A percentile compares a stretch with the other conserved stretches of the same genome.
These are phyloP conservation scores for Trachurus trachurus DNA, from an alignment of 2,797 vertebrate species.

Conservation along the genomic window DNA sequence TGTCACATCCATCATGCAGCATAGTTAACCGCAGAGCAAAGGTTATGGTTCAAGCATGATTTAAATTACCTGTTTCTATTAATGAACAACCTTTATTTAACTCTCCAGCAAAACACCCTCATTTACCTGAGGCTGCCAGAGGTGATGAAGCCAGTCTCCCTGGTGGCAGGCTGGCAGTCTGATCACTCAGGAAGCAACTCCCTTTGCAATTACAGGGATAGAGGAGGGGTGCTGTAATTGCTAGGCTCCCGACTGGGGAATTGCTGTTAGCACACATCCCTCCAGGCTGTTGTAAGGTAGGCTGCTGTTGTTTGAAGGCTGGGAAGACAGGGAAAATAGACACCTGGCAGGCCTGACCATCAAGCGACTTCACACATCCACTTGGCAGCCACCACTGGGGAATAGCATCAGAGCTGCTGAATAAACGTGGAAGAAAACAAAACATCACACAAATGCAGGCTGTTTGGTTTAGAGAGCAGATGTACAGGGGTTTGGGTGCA, in stretches of 20 bases:
- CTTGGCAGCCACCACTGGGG: constrained; percentile 60
- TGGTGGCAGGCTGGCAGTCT: constrained; percentile 71
- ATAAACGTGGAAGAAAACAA: constrained; percentile 55
- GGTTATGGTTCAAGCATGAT: constrained; percentile 53
- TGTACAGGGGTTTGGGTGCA: constrained; percentile 25
- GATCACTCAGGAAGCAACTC: constrained; percentile 78
- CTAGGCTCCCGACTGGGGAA: constrained; percentile 81
- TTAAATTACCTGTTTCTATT: constrained; percentile 66
- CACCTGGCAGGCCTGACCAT: constrained; percentile 78
- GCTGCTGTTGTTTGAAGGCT: constrained; percentile 82
- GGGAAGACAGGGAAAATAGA: constrained; percentile 77
- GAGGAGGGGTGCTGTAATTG: constrained; percentile 82
- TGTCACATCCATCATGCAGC: constrained; percentile 36
- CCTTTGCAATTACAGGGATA: constrained; percentile 82
- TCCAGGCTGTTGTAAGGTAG: constrained; percentile 80
- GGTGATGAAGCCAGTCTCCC: constrained; percentile 75
- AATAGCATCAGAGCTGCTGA: constrained; percentile 49
- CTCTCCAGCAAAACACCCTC: constrained; percentile 65
- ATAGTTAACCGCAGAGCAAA: constrained; percentile 24
- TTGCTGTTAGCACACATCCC: constrained; percentile 83
- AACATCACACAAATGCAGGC: constrained; percentile 42
- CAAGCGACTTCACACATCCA: constrained; percentile 65
- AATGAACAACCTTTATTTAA: constrained; percentile 78
- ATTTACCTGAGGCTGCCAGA: constrained; percentile 74
- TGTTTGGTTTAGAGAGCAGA: constrained; percentile 55